phyloP scores from a whole-genome alignment of 2,888 invertebrate genomes.

The Heliconius sara region DNA sequence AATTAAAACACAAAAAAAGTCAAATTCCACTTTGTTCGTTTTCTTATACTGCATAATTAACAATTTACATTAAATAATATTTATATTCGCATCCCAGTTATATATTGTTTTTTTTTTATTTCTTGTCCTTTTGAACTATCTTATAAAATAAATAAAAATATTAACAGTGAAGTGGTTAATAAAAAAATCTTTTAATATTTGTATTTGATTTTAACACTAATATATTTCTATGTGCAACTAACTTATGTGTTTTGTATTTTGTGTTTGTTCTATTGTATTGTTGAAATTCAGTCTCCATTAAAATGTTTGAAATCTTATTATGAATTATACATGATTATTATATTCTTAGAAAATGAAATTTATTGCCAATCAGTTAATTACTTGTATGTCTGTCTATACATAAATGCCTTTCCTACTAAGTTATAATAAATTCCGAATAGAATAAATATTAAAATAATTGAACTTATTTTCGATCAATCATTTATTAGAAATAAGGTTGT shows the following conservation, averaged over 20 bases:
- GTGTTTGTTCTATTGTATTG: neutral
- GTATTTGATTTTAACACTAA: neutral
- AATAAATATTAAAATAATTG: too few relatives aligned
- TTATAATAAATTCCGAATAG: too few relatives aligned
- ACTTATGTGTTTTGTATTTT: neutral
- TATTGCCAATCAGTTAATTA: too few relatives aligned
- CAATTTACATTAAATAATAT: neutral
- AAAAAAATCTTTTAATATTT: neutral
- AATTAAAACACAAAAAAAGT: neutral
- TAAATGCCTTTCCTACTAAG: too few relatives aligned
- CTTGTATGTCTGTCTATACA: too few relatives aligned
- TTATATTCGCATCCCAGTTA: neutral
- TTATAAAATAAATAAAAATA: neutral
- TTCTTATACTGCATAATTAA: neutral
- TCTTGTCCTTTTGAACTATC: neutral
- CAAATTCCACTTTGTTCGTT: neutral
- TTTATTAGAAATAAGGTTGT: too few relatives aligned
- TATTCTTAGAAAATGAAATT: neutral
- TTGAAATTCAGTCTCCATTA: neutral
- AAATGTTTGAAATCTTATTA: neutral
- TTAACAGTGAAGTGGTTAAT: neutral
- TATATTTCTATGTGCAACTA: neutral
- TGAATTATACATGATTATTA: neutral
- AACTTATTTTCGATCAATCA: too few relatives aligned
- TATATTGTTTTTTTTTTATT: neutral